These are phyloP conservation scores for Rhaphigaster nebulosa DNA, from an alignment of 2,888 invertebrate genomes.

Conservation along the genomic window DNA sequence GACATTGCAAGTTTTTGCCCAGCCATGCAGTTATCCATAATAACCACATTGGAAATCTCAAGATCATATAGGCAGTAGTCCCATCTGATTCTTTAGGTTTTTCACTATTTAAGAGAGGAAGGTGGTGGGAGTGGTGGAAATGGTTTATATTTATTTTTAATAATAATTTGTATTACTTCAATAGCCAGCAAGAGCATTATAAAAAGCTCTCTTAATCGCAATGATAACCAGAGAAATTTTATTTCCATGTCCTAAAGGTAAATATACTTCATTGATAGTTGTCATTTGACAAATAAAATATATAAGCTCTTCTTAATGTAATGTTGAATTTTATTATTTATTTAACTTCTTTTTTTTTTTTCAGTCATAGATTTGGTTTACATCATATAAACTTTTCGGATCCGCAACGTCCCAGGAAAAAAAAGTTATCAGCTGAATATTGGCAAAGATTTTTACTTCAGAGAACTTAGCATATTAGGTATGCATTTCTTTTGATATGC, in stretches of 20 bases:
- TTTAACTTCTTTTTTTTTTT: slow-evolving; percentile 66
- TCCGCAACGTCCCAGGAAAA: slow-evolving; percentile 76
- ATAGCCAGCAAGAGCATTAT: too few species aligned
- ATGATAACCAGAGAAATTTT: not conserved
- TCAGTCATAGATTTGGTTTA: slow-evolving; percentile 79
- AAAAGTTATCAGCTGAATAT: slow-evolving; percentile 77
- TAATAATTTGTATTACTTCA: too few species aligned
- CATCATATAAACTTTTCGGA: slow-evolving; percentile 80
- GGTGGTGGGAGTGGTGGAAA: too few species aligned
- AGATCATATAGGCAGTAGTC: too few species aligned
- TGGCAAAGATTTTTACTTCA: slow-evolving; percentile 70
- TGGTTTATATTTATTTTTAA: too few species aligned
- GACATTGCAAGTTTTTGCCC: too few species aligned
- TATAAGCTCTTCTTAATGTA: not conserved
- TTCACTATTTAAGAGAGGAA: too few species aligned
- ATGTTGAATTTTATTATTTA: too few species aligned
- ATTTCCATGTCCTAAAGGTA: not conserved
- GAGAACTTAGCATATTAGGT: not conserved
- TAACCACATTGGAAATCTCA: too few species aligned
- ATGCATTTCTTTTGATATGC: too few species aligned
- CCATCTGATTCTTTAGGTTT: too few species aligned
- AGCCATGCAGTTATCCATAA: too few species aligned
- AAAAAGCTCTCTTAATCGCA: not conserved
- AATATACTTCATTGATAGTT: not conserved
- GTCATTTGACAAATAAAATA: not conserved